Conservation (phyloP, 2,888 invertebrate species). For the Pterostichus madidus region DNA sequence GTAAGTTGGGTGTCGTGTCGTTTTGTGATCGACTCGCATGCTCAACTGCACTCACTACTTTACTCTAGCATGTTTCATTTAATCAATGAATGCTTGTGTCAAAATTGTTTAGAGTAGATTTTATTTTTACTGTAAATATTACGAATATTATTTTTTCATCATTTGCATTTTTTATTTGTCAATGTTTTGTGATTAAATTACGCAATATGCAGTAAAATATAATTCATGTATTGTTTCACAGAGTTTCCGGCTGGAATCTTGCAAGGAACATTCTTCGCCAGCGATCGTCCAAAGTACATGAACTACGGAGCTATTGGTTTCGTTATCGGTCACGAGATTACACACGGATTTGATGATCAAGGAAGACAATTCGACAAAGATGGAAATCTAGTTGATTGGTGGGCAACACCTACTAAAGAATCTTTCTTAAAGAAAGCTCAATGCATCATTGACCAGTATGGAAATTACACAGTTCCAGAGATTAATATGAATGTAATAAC, state of each 20-base stretch:
- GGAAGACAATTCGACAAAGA: conserved; percentile 95
- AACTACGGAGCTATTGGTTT: conserved; percentile 95
- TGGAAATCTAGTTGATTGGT: conserved; percentile 96
- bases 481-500: conserved; percentile 84
- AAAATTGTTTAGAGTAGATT: not conserved
- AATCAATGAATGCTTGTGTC: not conserved
- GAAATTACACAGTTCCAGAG: conserved; percentile 91
- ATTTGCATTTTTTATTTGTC: not conserved
- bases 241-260: conserved; percentile 96
- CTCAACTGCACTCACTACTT: conserved; percentile 15
- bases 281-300: conserved; percentile 93
- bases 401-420: conserved; percentile 90
- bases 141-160: too few species aligned
- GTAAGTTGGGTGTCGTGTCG: conserved; percentile 74
- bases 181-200: too few species aligned
- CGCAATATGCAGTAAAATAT: too few species aligned
- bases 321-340: conserved; percentile 95
- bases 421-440: conserved; percentile 90
- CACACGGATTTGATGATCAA: conserved; percentile 93
- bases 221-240: conserved; percentile 74
- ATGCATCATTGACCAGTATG: conserved; percentile 96
- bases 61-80: too few species aligned
- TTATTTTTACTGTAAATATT: too few species aligned
- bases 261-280: conserved; percentile 94
- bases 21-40: conserved; percentile 35